Evolutionary conservation across 2,888 invertebrate genomes (phyloP), one percentile per base, ranked within the genome.

Genomic region (Hypomecis punctinalis): DNA sequence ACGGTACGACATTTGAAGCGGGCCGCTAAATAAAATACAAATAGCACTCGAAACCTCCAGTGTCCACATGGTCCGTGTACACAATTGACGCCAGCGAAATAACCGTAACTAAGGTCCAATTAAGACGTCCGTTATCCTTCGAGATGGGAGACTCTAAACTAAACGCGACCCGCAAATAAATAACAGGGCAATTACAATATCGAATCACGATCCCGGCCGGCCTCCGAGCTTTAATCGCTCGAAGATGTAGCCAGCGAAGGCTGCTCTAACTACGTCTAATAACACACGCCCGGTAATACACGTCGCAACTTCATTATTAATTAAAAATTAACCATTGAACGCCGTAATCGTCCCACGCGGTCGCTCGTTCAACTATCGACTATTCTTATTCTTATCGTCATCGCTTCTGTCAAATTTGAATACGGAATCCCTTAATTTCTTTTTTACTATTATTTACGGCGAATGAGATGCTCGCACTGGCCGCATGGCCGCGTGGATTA

Each of bases 1-100:
- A 89, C 87, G 90, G 90, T 86, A 87, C 89, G 86, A 90, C 88
- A 91, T 91, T 91, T 91, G 90, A 91, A 89, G 89, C 87, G 81
- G 85, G 82, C 89, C 91, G 93, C 92, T 93, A 93, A 93, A 91
- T 84, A 91, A 86, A 89, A 90, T 84, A 86, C 91, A 93, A 93
- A 92, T 82, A 93, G 76, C 84, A 80, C 87, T 86, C 85, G 84
- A 82, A 83, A 83, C 80, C 81, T 82, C 83, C 78, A 83, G 82
- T 84, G 86, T 86, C 86, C 85, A 89, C 86, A 88, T 76, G 78
- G 79, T 77, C 82, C 82, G 81, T 76, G 86, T 85, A 87, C 83
- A 86, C 86, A 85, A 87, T 89, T 83, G 84, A 86, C 83, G 83
- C 81, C 75, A 77, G 81, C 81, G 79, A 88, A 89, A 88, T 80